A percentile compares a stretch with the other conserved stretches of the same genome.
phyloP scores from a whole-genome alignment of 2,888 invertebrate genomes.

The Calameuta filiformis region DNA sequence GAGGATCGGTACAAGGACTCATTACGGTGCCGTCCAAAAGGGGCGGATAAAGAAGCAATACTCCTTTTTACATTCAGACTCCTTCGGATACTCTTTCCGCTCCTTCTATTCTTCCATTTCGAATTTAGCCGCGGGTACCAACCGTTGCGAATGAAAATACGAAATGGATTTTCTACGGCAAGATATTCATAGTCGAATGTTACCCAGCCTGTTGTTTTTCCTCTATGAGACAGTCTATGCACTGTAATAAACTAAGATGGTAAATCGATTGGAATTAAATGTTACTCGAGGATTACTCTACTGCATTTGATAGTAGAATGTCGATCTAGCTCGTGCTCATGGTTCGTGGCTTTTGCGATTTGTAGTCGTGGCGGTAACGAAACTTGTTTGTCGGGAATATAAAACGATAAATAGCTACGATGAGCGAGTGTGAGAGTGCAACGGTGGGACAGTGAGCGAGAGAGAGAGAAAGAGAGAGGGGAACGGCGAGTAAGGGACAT shows the following conservation, averaged over 20 bases:
- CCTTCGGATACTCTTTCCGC: slow-evolving; percentile 6
- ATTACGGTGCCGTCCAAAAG: not conserved
- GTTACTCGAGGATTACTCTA: too few species aligned
- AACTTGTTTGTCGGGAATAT: slow-evolving; percentile 47
- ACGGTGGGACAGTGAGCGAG: slow-evolving; percentile 30
- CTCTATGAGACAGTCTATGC: too few species aligned
- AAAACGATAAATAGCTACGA: slow-evolving; percentile 55
- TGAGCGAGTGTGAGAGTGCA: slow-evolving; percentile 17
- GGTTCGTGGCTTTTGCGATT: not conserved
- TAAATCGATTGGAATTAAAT: too few species aligned
- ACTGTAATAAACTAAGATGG: too few species aligned
- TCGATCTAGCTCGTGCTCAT: too few species aligned
- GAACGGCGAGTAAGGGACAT: slow-evolving; percentile 27
- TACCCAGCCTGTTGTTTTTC: too few species aligned
- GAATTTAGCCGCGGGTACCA: slow-evolving; percentile 54
- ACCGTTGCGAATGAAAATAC: too few species aligned
- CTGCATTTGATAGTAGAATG: too few species aligned
- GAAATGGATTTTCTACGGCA: too few species aligned
- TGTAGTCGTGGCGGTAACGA: slow-evolving; percentile 35
- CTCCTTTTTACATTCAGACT: slow-evolving; percentile 14
- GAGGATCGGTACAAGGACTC: not conserved
- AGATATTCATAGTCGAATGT: too few species aligned
- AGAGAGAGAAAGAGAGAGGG: slow-evolving; percentile 32
- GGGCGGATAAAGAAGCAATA: slow-evolving; percentile 10
- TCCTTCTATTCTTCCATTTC: slow-evolving; percentile 37